phyloP scores from a whole-genome alignment of 2,888 invertebrate genomes.

The Saturnia japonica region DNA sequence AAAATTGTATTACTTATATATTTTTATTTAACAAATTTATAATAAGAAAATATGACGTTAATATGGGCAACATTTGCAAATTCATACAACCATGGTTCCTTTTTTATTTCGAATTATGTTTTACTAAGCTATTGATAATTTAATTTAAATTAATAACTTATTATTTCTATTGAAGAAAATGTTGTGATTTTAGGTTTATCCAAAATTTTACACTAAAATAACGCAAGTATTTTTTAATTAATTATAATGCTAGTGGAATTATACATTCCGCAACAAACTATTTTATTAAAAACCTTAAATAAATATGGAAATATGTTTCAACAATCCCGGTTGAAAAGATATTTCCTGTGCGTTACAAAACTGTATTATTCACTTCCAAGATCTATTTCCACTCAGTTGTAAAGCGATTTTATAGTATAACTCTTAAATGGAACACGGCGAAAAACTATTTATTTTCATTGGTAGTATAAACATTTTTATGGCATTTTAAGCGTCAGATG shows the following conservation, averaged over 20 bases:
- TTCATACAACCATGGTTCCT: no score
- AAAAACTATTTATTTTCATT: constrained; percentile 77
- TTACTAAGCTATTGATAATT: background rate
- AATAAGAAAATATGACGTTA: no score
- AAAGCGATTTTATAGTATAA: constrained; percentile 68
- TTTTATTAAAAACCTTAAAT: no score
- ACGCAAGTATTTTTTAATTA: no score
- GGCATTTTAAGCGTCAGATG: constrained; percentile 71
- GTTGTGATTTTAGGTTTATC: no score
- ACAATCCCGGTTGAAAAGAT: background rate
- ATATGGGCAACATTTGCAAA: background rate
- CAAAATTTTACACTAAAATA: no score
- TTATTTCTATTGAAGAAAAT: no score
- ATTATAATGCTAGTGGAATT: no score
- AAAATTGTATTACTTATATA: no score
- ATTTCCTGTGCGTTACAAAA: constrained; percentile 5
- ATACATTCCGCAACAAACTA: no score
- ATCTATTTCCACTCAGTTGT: constrained; percentile 64
- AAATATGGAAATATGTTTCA: background rate
- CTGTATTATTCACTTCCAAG: constrained; percentile 22
- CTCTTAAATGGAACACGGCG: constrained; percentile 63
- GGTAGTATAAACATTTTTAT: constrained; percentile 69
- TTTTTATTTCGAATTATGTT: background rate
- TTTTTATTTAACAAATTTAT: no score
- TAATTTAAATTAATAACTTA: background rate